Evolutionary conservation across 2,113 vertebrate genomes (phyloP).

Genomic region (Apistogramma diplotaenia): DNA sequence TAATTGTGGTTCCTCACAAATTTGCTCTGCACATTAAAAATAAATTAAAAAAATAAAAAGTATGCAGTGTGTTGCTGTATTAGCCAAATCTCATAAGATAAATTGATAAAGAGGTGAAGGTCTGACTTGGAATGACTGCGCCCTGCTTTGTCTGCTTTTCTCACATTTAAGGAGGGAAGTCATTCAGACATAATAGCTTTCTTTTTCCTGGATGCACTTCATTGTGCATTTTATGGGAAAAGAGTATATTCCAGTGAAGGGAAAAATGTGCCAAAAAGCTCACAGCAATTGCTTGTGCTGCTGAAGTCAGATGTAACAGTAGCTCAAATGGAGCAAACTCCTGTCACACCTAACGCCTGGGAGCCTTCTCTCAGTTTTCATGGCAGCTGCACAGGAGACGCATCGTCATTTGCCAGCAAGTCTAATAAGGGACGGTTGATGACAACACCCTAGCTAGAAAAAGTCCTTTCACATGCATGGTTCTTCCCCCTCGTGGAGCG

Average conservation of each 20-base stretch:
- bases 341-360: not conserved
- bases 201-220: constrained; percentile 12
- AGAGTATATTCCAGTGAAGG: not conserved
- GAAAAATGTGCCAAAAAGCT: not conserved
- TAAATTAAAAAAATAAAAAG: not conserved
- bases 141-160: not conserved
- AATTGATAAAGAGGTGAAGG: not conserved
- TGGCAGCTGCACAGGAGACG: constrained; percentile 12
- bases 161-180: not conserved
- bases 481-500: not conserved
- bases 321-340: not conserved
- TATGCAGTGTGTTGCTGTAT: not conserved
- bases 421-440: not conserved
- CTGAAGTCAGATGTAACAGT: not conserved
- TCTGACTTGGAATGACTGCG: not conserved
- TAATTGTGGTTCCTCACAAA: constrained; percentile 27
- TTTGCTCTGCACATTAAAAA: not conserved
- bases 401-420: not conserved
- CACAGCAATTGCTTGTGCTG: not conserved
- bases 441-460: not conserved
- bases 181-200: not conserved
- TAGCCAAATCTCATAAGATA: not conserved
- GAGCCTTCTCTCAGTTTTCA: not conserved
- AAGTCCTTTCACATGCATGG: not conserved
- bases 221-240: not conserved